Evolutionary conservation across 2,113 vertebrate genomes (phyloP), one percentile per base, ranked within the genome.

Genomic region (Gambusia holbrooki): DNA sequence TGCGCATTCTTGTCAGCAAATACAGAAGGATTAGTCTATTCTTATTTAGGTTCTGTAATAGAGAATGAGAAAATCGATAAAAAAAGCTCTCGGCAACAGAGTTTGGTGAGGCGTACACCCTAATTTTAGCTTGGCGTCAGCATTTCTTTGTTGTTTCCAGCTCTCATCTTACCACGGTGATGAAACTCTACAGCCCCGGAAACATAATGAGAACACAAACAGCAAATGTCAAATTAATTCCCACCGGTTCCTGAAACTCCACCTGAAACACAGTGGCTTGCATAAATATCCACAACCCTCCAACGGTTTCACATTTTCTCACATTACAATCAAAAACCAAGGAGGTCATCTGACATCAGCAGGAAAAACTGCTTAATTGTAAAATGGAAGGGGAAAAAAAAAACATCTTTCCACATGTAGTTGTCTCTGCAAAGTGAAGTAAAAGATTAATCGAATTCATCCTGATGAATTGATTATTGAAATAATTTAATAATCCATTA

Each of bases 41-140:
- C 72, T 73, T 82, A 54, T 70, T 74, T 45, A 51, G 71, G 76
- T 71, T 62, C 40, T 79, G 62, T 27, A 73, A 70, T 28, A 69
- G 32, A 17, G 7, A 17, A 11, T 29, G 27, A 32, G n/a, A 54
- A 82, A 86, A 89, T 86, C 84, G 79, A 81, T 84, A 42, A 29
- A 58, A 15, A 60, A 58, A 12, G 14, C 48, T 62, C 69, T 42
- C 28, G 13, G 11, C 27, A 66, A 63, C 51, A 42, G 62, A 78
- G 62, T 76, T 74, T 69, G 33, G 75, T 63, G 64, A 63, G 28
- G 29, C 64, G 62, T 15, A 12, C 76, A 65, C 28, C 15, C 30
- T 65, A 48, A 28, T 62, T 79, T 69, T 76, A 82, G 81, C 51
- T 15, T 27, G 28, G 32, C 28, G 29, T 79, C 32, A 77, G 70